Conservation (phyloP, 1,140 invertebrate genomes). For the Neodiprion lecontei region DNA sequence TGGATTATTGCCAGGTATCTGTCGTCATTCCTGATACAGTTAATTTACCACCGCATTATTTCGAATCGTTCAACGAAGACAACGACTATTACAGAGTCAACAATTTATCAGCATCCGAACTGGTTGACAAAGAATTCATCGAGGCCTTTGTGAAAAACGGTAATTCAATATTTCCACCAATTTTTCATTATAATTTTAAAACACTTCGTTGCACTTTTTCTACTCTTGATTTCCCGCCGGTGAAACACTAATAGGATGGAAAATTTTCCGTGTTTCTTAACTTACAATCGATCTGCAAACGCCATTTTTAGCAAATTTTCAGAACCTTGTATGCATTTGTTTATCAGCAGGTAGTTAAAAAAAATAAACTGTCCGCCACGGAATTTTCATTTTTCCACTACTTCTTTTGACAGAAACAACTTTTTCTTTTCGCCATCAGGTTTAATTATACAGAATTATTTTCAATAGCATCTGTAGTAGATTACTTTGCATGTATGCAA, state of each 20-base stretch:
- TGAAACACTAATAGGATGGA: too few species aligned
- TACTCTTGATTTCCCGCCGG: too few species aligned
- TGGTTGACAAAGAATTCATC: slow-evolving; percentile 63
- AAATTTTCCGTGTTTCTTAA: too few species aligned
- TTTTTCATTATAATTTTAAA: neutral
- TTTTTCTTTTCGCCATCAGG: slow-evolving; percentile 11
- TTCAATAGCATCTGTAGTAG: neutral
- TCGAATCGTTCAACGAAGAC: slow-evolving; percentile 53
- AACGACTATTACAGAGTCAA: slow-evolving; percentile 65
- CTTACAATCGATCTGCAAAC: too few species aligned
- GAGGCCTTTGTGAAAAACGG: slow-evolving; percentile 63
- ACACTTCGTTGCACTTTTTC: neutral
- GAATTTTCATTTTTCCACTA: neutral
- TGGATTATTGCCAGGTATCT: slow-evolving; percentile 60
- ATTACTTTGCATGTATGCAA: neutral
- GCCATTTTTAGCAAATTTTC: neutral
- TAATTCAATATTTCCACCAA: slow-evolving; percentile 28
- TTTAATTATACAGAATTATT: slow-evolving; percentile 1
- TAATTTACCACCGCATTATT: slow-evolving; percentile 52
- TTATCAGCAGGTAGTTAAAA: too few species aligned
- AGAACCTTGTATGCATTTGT: neutral
- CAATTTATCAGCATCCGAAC: slow-evolving; percentile 52
- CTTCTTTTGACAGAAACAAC: neutral
- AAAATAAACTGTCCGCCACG: too few species aligned
- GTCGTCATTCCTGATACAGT: slow-evolving; percentile 61